A percentile compares a stretch with the other conserved stretches of the same genome.
phyloP scores from a whole-genome alignment of 2,113 vertebrate species.

The Sapayoa aenigma region DNA sequence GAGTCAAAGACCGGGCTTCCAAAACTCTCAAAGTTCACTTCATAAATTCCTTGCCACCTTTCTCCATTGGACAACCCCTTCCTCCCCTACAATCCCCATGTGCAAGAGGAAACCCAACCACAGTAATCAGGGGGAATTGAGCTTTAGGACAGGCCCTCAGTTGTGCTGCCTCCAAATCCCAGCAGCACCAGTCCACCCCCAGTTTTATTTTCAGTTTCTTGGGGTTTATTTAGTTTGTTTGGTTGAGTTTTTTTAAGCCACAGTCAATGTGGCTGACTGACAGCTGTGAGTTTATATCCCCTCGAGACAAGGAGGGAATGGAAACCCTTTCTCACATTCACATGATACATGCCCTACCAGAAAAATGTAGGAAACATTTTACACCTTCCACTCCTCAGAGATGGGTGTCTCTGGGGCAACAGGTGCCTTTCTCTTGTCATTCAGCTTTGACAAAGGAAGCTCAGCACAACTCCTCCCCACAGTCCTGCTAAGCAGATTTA shows the following conservation, averaged over 20 bases:
- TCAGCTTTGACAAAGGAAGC: background rate
- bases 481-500: background rate
- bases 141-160: background rate
- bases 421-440: background rate
- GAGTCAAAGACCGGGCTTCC: background rate
- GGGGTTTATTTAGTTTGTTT: background rate
- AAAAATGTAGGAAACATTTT: background rate
- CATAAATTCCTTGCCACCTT: background rate
- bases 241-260: background rate
- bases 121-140: background rate
- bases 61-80: fast-evolving
- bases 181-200: background rate
- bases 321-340: slow-evolving; percentile 11
- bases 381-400: background rate
- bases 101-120: background rate
- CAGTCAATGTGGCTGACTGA: background rate
- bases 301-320: background rate
- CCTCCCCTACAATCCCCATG: background rate
- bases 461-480: background rate
- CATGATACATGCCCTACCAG: background rate
- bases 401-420: background rate
- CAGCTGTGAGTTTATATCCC: background rate
- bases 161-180: background rate
- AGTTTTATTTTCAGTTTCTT: background rate
- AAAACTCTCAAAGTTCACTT: background rate